These are phyloP conservation scores for Iphiclides podalirius DNA, from an alignment of 2,888 invertebrate genomes.

Conservation along the genomic window DNA sequence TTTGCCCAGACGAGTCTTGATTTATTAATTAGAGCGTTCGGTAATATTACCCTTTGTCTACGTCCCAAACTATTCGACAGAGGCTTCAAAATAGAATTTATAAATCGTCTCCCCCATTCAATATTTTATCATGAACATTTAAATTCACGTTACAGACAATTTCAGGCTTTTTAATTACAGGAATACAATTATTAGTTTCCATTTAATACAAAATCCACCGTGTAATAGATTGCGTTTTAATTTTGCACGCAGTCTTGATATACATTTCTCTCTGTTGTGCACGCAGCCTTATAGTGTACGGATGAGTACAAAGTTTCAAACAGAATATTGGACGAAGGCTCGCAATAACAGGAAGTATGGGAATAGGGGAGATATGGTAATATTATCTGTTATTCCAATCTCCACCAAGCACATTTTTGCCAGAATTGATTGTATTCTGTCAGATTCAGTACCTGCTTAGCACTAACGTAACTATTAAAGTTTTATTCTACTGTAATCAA, in stretches of 20 bases:
- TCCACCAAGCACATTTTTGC: slow-evolving; percentile 14
- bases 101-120: too few species aligned
- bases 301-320: slow-evolving; percentile 18
- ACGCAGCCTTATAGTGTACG: slow-evolving; percentile 2
- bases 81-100: slow-evolving; percentile 19
- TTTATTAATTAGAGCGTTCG: slow-evolving; percentile 57
- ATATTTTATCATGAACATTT: too few species aligned
- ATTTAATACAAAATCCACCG: too few species aligned
- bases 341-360: slow-evolving; percentile 20
- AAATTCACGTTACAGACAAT: too few species aligned
- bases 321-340: slow-evolving; percentile 19
- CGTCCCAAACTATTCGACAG: slow-evolving; percentile 32
- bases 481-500: too few species aligned
- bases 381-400: slow-evolving; percentile 20
- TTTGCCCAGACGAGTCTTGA: slow-evolving; percentile 58
- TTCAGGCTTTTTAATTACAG: too few species aligned
- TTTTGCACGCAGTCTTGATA: neutral
- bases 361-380: slow-evolving; percentile 17
- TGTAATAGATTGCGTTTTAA: slow-evolving; percentile 1
- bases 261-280: slow-evolving; percentile 9
- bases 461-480: neutral
- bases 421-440: slow-evolving; percentile 15
- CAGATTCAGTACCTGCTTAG: slow-evolving; percentile 17
- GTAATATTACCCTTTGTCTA: slow-evolving; percentile 51
- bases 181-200: too few species aligned